Base-by-base conservation (phyloP, 2,797 vertebrate genomes). In the Spondyliosoma cantharus region DNA sequence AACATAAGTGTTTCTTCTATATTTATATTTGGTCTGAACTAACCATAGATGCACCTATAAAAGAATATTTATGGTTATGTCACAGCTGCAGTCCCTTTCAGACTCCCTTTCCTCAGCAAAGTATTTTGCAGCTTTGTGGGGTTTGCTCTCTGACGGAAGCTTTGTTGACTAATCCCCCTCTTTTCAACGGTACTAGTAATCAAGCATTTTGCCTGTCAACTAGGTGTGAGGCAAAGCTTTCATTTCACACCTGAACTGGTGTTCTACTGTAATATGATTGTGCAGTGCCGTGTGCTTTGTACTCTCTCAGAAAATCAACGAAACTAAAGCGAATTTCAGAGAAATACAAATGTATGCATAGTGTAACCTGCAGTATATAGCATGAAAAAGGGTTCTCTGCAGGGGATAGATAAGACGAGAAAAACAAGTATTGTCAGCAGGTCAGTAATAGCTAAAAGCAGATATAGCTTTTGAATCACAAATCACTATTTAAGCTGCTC, bases 201-300 rank as follows among this genome's bases (percentile, higher is more conserved):
- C 66, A 83, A 83, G 71, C 73, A 61, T 83, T 85, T 86, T 80
- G 69, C 67, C 81, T 87, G 81, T 88, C 85, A 84, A 80, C 81
- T 71, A 71, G 45, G 49, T 80, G 74, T 76, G 78, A 80, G 62
- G 80, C 65, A 79, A 85, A 83, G 78, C 76, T 81, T 87, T 88
- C 59, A 85, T 86, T 88, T 89, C 82, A 90, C 83, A 87, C 82
- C 72, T 79, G 76, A 85, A 68, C 64, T 63, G 57, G 24, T 69
- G 68, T 74, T 76, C 69, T 80, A 56, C 49, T 80, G 53, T 74
- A 84, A 76, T 67, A 75, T 81, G 58, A 53, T 61, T 77, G 69
- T 67, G 50, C 8, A 68, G 27, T 68, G 76, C 54, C 37, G 57
- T 74, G 67, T 77, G 25, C 46, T 25, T n/a, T 74, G 76, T 24